phyloP scores from a whole-genome alignment of 1,140 invertebrate species.

The Cyclina sinensis region DNA sequence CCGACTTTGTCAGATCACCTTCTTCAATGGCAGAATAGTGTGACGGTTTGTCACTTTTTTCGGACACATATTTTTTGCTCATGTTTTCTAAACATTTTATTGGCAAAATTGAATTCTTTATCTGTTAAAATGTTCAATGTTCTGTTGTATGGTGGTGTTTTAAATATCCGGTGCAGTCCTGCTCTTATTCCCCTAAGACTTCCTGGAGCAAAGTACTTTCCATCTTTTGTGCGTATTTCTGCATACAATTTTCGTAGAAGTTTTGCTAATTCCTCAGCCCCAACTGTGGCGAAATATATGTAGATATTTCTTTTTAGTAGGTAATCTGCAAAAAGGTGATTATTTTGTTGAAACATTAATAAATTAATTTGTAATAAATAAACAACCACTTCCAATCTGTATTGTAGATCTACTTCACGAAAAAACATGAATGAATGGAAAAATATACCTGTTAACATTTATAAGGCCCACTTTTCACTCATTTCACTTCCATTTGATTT shows the following conservation, averaged over 20 bases:
- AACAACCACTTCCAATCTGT: too few relatives aligned
- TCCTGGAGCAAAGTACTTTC: background rate
- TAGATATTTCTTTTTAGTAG: background rate
- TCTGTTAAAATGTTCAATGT: background rate
- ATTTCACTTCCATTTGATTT: too few relatives aligned
- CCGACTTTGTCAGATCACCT: too few relatives aligned
- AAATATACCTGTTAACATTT: too few relatives aligned
- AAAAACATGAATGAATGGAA: too few relatives aligned
- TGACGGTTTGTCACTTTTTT: too few relatives aligned
- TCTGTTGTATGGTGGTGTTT: background rate
- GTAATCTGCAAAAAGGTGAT: background rate
- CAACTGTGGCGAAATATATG: background rate
- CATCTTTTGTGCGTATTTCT: background rate
- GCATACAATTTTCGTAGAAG: slow-evolving; percentile 2
- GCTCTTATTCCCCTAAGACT: background rate
- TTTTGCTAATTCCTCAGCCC: background rate
- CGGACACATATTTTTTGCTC: background rate
- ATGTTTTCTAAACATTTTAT: slow-evolving; percentile 8
- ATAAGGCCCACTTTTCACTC: too few relatives aligned
- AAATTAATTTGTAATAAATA: too few relatives aligned
- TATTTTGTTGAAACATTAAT: too few relatives aligned
- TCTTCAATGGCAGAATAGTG: too few relatives aligned
- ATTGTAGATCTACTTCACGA: too few relatives aligned
- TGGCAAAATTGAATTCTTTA: too few relatives aligned
- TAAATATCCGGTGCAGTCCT: background rate